Evolutionary conservation across 1,140 invertebrate species (phyloP).

Genomic region (Macrostomum lignano): DNA sequence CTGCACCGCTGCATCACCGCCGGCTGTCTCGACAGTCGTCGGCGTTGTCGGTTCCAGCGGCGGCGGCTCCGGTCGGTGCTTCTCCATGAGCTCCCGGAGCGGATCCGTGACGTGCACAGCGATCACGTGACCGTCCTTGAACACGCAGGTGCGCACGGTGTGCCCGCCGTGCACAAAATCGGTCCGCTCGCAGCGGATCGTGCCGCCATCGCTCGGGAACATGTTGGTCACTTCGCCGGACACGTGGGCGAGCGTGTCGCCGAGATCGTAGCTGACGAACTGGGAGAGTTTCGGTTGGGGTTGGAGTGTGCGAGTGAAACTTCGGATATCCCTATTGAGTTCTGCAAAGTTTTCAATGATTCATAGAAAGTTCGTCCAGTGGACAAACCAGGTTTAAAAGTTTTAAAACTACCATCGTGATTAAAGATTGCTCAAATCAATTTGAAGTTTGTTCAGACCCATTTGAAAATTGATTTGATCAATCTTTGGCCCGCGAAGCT

Average conservation of each 20-base stretch:
- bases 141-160: constrained; percentile 13
- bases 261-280: constrained; percentile 23
- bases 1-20: too few relatives aligned
- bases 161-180: constrained; percentile 17
- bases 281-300: constrained; percentile 20
- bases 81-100: not conserved
- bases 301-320: constrained; percentile 18
- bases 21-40: too few relatives aligned
- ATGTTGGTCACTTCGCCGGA: constrained; percentile 17
- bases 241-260: constrained; percentile 19
- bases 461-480: too few relatives aligned
- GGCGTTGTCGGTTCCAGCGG: too few relatives aligned
- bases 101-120: constrained; percentile 22
- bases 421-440: too few relatives aligned
- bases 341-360: constrained; percentile 23
- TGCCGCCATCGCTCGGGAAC: constrained; percentile 22
- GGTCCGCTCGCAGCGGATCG: constrained; percentile 19
- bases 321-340: constrained; percentile 18
- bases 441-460: too few relatives aligned
- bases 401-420: too few relatives aligned
- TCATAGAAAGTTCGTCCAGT: constrained; percentile 12
- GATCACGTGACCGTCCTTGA: constrained; percentile 24
- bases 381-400: not conserved
- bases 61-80: too few relatives aligned
- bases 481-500: too few relatives aligned